Base-by-base conservation (phyloP, 2,113 vertebrate species). In the Ophthalmolycus amberensis region DNA sequence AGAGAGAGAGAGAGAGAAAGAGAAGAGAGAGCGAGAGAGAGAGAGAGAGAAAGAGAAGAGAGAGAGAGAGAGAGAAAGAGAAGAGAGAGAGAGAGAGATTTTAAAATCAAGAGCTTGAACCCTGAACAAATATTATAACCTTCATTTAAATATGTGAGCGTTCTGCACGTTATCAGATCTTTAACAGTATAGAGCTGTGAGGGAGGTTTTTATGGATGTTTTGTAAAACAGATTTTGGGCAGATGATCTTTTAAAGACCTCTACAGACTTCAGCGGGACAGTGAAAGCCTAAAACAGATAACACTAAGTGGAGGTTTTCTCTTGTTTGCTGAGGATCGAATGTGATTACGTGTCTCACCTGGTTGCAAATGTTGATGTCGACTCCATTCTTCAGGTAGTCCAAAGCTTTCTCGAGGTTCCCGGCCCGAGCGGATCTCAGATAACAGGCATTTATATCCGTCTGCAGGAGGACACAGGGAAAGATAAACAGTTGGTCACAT, bases 301-400 rank as follows among this genome's bases (percentile, higher is more conserved):
- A 15, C 40, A 6, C 6, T 16, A 42, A n/a, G 11, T 60, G 16
- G 6, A 60, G 9, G n/a, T 27, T 0, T 12, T 18, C 11, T 14
- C 27, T 40, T 25, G 40, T 74, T 37, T 37, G n/a, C 59, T 34
- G 42, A 63, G 18, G 59, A 37, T 1, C 38, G 6, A 3, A 4
- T 6, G 37, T 18, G 34, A 5, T 44, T 0, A 25, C 2, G 27
- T 22, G 9, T 16, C 77, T 84, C 75, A 99, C 98, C 97, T 99
- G 98, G 91, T 99, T 99, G 94, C 97, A 99, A 90, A 99, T 98
- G 79, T 99, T 99, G 94, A 99, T 98, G 91, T 99, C 98, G 40
- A 99, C 97, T 82, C 98, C 98, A 90, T 95, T 97, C 94, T 99
- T 99, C 89, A 99, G 95, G 92, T 98, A 99, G 91, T 99, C 98